phyloP scores from a whole-genome alignment of 2,888 invertebrate genomes.

The Heliconius sara region DNA sequence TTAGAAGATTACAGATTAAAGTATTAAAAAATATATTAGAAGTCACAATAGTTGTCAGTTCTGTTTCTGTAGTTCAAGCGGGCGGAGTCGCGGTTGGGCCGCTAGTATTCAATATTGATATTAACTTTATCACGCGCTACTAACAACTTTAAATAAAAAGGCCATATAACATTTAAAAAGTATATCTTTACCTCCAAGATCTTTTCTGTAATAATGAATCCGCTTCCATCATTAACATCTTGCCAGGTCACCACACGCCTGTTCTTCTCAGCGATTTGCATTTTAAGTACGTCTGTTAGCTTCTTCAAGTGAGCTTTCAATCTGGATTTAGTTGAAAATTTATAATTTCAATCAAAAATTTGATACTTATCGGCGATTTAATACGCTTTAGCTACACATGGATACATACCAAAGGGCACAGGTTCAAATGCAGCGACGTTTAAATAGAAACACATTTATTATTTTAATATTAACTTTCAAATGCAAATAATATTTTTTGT shows the following conservation, averaged over 20 bases:
- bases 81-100: too few species aligned
- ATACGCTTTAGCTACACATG: neutral
- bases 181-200: slow-evolving; percentile 57
- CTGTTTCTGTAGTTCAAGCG: too few species aligned
- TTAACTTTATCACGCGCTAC: neutral
- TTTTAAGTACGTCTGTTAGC: slow-evolving; percentile 56
- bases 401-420: neutral
- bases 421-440: neutral
- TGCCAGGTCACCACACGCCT: slow-evolving; percentile 64
- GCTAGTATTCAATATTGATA: neutral
- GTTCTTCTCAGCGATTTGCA: slow-evolving; percentile 54
- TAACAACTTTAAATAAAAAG: too few species aligned
- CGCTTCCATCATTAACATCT: slow-evolving; percentile 52
- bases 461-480: too few species aligned
- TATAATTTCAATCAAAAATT: neutral
- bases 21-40: too few species aligned
- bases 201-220: slow-evolving; percentile 54
- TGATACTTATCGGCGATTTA: neutral
- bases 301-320: slow-evolving; percentile 60
- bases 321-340: slow-evolving; percentile 46
- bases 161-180: neutral
- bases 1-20: too few species aligned
- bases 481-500: too few species aligned
- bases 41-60: too few species aligned
- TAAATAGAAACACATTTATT: neutral